Evolutionary conservation across 1,140 invertebrate species (phyloP).

Genomic region (Chelonus insularis): DNA sequence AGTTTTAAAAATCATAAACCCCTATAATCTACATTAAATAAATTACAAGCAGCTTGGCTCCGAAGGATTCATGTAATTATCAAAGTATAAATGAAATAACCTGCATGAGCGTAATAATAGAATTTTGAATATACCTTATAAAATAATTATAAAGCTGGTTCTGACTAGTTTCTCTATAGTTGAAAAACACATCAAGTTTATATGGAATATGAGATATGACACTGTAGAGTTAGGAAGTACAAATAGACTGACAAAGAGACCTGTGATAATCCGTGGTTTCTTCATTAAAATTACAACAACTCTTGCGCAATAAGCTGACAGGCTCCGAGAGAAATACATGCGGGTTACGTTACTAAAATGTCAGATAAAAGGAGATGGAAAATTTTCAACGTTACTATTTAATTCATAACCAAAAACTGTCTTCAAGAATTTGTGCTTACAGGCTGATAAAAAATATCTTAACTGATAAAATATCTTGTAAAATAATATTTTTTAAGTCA

Average conservation of each 20-base stretch:
- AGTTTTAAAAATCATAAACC: too few species aligned
- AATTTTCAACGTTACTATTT: neutral
- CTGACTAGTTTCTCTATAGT: neutral
- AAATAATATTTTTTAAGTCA: too few species aligned
- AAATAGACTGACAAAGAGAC: conserved; percentile 1
- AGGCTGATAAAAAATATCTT: too few species aligned
- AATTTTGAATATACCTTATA: too few species aligned
- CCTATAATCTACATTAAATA: too few species aligned
- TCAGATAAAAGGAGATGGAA: neutral
- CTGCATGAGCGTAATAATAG: too few species aligned
- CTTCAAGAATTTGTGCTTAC: too few species aligned
- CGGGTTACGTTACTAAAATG: neutral
- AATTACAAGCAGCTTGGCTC: too few species aligned
- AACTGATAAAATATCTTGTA: too few species aligned
- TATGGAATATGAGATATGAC: neutral
- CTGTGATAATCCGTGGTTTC: conserved; percentile 7
- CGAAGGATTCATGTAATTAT: too few species aligned
- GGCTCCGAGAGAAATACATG: neutral
- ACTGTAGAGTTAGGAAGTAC: neutral
- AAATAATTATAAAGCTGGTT: neutral
- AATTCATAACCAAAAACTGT: too few species aligned
- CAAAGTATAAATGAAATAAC: too few species aligned
- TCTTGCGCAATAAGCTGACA: neutral
- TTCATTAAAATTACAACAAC: conserved; percentile 15
- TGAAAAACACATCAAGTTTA: neutral